phyloP scores from a whole-genome alignment of 2,888 invertebrate species.

The Osedax fenrisi region DNA sequence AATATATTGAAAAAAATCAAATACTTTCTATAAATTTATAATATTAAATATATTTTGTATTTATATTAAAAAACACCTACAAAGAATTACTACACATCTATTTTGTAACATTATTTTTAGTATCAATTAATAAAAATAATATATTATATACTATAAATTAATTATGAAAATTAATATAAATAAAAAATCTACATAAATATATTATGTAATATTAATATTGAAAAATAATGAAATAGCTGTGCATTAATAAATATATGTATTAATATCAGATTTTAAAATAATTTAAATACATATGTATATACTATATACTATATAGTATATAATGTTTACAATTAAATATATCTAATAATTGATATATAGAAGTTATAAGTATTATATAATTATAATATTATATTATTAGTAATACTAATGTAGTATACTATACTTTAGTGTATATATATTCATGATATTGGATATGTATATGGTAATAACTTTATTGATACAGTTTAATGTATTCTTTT shows the following conservation, averaged over 20 bases:
- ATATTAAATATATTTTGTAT: neutral
- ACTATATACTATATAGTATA: too few relatives aligned
- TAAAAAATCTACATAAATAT: neutral
- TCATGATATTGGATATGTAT: too few relatives aligned
- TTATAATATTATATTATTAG: too few relatives aligned
- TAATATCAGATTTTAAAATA: neutral
- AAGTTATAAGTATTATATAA: too few relatives aligned
- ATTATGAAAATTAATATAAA: neutral
- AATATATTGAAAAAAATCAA: too few relatives aligned
- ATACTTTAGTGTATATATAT: too few relatives aligned
- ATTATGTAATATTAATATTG: neutral
- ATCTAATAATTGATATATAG: too few relatives aligned
- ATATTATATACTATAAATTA: constrained; percentile 1
- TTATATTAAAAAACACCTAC: neutral
- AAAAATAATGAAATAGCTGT: neutral
- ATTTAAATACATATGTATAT: constrained; percentile 5
- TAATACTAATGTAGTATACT: too few relatives aligned
- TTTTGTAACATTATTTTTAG: constrained; percentile 1
- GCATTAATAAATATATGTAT: neutral
- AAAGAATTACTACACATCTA: neutral
- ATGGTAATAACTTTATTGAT: too few relatives aligned
- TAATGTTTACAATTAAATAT: too few relatives aligned
- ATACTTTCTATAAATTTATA: too few relatives aligned
- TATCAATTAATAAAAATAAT: constrained; percentile 14
- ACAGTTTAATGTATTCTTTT: too few relatives aligned